phyloP scores from a whole-genome alignment of 2,888 invertebrate species.

The Encarsia formosa region DNA sequence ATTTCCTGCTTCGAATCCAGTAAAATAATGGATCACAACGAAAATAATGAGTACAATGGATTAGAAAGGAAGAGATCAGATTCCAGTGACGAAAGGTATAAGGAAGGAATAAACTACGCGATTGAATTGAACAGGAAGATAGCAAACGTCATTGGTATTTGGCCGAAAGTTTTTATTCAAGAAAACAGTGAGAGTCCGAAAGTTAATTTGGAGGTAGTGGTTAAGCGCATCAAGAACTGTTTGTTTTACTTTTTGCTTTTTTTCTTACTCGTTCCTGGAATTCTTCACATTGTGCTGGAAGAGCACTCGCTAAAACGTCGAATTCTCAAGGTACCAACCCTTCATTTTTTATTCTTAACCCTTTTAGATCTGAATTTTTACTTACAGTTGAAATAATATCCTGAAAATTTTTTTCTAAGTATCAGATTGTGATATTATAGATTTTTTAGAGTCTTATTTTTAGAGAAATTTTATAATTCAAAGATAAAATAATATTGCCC shows the following conservation, averaged over 20 bases:
- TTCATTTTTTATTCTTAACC: too few relatives aligned
- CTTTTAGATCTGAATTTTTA: too few relatives aligned
- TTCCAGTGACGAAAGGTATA: not conserved
- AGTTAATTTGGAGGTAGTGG: not conserved
- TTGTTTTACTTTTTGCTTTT: constrained; percentile 4
- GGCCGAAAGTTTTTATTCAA: constrained; percentile 11
- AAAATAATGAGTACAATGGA: too few relatives aligned
- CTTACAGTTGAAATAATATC: too few relatives aligned
- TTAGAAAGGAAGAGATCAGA: not conserved
- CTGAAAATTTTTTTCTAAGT: too few relatives aligned
- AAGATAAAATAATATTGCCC: too few relatives aligned
- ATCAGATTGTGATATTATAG: too few relatives aligned
- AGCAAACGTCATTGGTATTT: constrained; percentile 24
- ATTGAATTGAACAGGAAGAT: constrained; percentile 19
- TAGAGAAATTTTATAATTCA: too few relatives aligned
- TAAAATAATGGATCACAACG: too few relatives aligned
- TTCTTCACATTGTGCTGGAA: constrained; percentile 9
- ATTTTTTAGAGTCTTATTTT: too few relatives aligned
- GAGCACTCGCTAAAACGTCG: constrained; percentile 6
- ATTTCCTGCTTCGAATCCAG: too few relatives aligned
- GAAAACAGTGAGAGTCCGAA: too few relatives aligned
- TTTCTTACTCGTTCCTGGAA: constrained; percentile 13
- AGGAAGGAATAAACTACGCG: constrained; percentile 15
- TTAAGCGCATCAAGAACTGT: not conserved
- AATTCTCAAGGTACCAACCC: constrained; percentile 11